Evolutionary conservation across 2,888 invertebrate genomes (phyloP), one percentile per base, ranked within the genome.

Genomic region (Leptopilina syphax): DNA sequence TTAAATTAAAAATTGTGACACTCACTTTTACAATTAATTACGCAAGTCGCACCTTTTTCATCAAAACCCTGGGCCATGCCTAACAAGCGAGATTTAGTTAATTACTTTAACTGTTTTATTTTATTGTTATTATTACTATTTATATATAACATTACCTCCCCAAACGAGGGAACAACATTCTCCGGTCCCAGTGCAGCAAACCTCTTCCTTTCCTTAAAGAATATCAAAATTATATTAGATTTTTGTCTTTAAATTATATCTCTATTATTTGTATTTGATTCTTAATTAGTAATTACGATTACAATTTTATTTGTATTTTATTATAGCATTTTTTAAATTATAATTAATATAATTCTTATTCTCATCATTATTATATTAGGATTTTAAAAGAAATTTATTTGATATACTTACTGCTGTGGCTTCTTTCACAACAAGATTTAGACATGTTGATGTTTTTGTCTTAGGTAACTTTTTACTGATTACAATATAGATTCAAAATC

Each of bases 401-500:
- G 9, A 63, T 3, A 63, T 24, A 63, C 63, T 24, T 24, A 63
- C 63, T 63, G 24, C 63, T 24, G 3, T 63, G 63, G 63, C 63
- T 63, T 63, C 18, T 63, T 24, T 63, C 63, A 9, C 63, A 63
- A 63, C 63, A 63, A 63, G 63, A 24, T 24, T 63, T 63, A 63
- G 63, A 24, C 63, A 63, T 63, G 24, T 63, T 63, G 18, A 63
- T 18, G 7, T 63, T 63, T 63, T 63, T 63, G 24, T 60, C n/a
- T 18, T 18, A 4, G 60, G 24, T 24, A 63, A 18, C 1, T 24
- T 63, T 63, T 2, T 8, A 63, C 7, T 18, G 9, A 24, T 18
- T 63, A 18, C 24, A 60, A 18, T 18, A 18, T 18, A 24, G 18
- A 63, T 63, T 63, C 8, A 24, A 63, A 63, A 63, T 24, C 24